Evolutionary conservation across 2,113 vertebrate species (phyloP).

Genomic region (Asarcornis scutulata): DNA sequence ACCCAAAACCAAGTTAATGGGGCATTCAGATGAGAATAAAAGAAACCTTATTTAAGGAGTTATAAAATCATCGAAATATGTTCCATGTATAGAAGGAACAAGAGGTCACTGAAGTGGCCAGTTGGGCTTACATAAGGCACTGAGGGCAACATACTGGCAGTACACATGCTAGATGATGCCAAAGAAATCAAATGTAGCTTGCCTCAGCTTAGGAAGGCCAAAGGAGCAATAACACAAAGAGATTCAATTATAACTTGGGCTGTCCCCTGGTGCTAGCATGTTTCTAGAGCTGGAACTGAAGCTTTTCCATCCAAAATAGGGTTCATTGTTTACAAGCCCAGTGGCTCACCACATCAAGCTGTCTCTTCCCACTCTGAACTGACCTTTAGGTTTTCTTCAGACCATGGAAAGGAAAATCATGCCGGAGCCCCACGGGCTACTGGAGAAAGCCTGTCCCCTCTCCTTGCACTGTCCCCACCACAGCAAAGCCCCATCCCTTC

Average conservation of each 20-base stretch:
- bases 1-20: constrained; percentile 38
- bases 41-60: constrained; percentile 50
- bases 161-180: not conserved
- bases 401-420: not conserved
- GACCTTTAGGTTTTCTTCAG: not conserved
- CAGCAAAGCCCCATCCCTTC: not conserved
- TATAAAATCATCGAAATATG: constrained; percentile 30
- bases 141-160: constrained; percentile 40
- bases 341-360: not conserved
- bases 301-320: constrained; percentile 19
- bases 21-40: constrained; percentile 43
- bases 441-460: not conserved
- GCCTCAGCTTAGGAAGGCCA: constrained; percentile 35
- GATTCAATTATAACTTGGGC: constrained; percentile 54
- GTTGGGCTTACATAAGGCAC: constrained; percentile 38
- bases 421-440: fast-evolving
- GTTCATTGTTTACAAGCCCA: not conserved
- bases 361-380: not conserved
- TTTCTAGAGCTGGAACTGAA: constrained; percentile 24
- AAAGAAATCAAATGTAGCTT: constrained; percentile 60
- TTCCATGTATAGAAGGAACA: constrained; percentile 55
- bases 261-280: constrained; percentile 11
- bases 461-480: not conserved
- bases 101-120: constrained; percentile 56
- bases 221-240: constrained; percentile 54